These are phyloP conservation scores for Protonemura montana DNA, from an alignment of 2,888 invertebrate genomes.

Conservation along the genomic window DNA sequence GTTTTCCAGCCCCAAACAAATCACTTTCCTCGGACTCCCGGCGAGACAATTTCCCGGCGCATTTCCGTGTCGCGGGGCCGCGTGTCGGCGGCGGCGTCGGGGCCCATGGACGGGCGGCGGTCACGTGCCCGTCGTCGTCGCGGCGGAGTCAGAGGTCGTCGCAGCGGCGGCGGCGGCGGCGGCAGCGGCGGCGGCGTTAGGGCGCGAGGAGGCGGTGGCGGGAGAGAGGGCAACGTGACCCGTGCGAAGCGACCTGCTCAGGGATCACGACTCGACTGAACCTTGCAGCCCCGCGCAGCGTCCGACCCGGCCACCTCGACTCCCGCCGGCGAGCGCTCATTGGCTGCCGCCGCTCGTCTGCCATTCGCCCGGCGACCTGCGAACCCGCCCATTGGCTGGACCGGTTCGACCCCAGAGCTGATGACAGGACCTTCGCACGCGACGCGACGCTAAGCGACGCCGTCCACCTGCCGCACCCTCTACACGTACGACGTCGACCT, in stretches of 20 bases:
- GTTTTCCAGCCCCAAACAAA: too few relatives aligned
- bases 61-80: neutral
- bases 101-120: neutral
- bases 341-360: neutral
- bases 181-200: neutral
- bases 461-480: neutral
- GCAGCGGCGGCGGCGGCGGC: neutral
- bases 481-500: neutral
- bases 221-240: neutral
- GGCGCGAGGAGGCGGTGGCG: neutral
- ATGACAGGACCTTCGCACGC: neutral
- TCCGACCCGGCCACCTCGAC: slow-evolving; percentile 48
- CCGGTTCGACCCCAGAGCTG: neutral
- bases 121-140: neutral
- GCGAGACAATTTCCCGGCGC: neutral
- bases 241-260: slow-evolving; percentile 3
- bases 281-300: neutral
- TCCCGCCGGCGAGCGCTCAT: slow-evolving; percentile 48
- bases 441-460: neutral
- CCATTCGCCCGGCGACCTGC: neutral
- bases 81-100: neutral
- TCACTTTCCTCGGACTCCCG: neutral
- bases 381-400: neutral
- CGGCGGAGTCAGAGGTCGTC: neutral
- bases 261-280: slow-evolving; percentile 7